phyloP scores from a whole-genome alignment of 1,140 invertebrate species.

The Camponotus vicinus region DNA sequence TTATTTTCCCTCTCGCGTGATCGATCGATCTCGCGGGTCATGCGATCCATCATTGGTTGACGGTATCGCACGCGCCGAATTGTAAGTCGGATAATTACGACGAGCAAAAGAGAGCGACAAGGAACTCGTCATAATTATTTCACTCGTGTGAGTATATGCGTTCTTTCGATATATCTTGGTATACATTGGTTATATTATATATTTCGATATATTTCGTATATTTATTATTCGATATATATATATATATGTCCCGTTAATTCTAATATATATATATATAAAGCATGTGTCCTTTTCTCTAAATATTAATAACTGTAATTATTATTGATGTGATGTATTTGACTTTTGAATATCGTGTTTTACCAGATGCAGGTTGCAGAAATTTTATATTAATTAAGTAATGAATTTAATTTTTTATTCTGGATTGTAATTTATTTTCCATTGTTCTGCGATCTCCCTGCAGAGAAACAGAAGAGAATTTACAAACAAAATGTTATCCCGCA shows the following conservation, averaged over 20 bases:
- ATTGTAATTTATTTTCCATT: neutral
- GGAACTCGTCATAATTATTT: neutral
- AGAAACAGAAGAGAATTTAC: neutral
- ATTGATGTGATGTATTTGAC: conserved; percentile 6
- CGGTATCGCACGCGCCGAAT: neutral
- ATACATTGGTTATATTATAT: neutral
- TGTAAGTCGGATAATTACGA: conserved; percentile 16
- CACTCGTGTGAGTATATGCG: conserved; percentile 6
- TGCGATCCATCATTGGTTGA: conserved; percentile 34
- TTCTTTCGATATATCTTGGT: neutral
- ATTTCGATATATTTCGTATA: conserved; percentile 5
- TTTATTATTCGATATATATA: neutral
- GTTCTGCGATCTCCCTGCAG: neutral
- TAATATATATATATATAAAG: neutral
- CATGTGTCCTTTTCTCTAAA: conserved; percentile 5
- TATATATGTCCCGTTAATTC: neutral
- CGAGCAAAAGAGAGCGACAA: neutral
- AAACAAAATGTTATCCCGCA: neutral
- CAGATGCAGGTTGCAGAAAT: neutral
- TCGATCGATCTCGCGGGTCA: conserved; percentile 18
- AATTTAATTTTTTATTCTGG: conserved; percentile 2
- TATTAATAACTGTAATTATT: conserved; percentile 30
- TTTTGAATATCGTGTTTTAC: conserved; percentile 23
- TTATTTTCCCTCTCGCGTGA: conserved; percentile 14
- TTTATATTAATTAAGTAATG: neutral